Evolutionary conservation across 2,797 vertebrate genomes (phyloP).

Genomic region (Chaenodraco wilsoni): DNA sequence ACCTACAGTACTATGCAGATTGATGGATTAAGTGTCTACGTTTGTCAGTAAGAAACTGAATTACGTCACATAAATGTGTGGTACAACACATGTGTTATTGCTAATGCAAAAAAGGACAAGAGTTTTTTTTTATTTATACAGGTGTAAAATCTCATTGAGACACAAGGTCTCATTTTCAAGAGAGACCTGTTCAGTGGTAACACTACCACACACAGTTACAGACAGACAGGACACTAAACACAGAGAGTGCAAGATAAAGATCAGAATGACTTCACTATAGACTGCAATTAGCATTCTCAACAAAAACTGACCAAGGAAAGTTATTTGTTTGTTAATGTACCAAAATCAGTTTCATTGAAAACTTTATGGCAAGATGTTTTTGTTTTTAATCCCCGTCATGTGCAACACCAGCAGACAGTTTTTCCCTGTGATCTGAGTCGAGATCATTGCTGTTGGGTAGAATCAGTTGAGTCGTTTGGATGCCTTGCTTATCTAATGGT

Average conservation of each 20-base stretch:
- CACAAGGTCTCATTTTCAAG: too few relatives aligned
- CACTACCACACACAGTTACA: too few relatives aligned
- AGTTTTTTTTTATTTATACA: too few relatives aligned
- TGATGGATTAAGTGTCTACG: slow-evolving; percentile 35
- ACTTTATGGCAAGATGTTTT: not conserved
- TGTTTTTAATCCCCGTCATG: slow-evolving; percentile 17
- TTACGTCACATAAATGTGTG: slow-evolving; percentile 9
- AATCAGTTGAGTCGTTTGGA: slow-evolving; percentile 77
- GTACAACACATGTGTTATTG: slow-evolving; percentile 3
- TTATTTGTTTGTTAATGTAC: not conserved
- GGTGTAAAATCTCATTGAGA: too few relatives aligned
- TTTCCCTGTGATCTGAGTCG: slow-evolving; percentile 42
- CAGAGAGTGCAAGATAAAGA: not conserved
- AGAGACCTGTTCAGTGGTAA: too few relatives aligned
- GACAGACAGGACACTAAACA: too few relatives aligned
- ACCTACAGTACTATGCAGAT: not conserved
- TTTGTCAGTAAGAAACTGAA: slow-evolving; percentile 10
- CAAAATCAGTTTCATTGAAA: not conserved
- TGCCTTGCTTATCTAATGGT: slow-evolving; percentile 72
- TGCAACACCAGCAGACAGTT: slow-evolving; percentile 42
- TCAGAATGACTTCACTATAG: not conserved
- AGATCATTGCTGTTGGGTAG: slow-evolving; percentile 58
- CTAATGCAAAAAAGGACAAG: not conserved
- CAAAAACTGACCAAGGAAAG: not conserved
- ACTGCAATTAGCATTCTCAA: not conserved